phyloP scores from a whole-genome alignment of 1,140 invertebrate species.

The Dryas iulia region DNA sequence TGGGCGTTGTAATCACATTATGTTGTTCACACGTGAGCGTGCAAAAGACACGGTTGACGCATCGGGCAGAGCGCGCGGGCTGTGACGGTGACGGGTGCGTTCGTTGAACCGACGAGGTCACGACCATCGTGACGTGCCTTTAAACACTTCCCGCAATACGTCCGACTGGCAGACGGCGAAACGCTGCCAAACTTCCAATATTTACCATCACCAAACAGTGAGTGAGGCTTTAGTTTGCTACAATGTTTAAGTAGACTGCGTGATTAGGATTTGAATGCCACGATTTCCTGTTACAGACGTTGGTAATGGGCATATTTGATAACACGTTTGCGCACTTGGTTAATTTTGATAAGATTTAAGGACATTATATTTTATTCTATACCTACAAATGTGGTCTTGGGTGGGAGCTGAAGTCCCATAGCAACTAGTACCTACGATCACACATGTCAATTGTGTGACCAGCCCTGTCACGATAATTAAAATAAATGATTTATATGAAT shows the following conservation, averaged over 20 bases:
- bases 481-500: neutral
- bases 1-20: constrained; percentile 6
- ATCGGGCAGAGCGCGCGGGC: constrained; percentile 40
- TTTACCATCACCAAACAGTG: constrained; percentile 12
- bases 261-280: neutral
- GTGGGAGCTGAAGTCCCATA: neutral
- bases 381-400: neutral
- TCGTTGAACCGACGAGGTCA: constrained; percentile 69
- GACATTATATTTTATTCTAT: no score
- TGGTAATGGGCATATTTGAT: no score
- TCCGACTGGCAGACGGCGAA: constrained; percentile 22
- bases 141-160: constrained; percentile 42
- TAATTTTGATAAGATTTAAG: no score
- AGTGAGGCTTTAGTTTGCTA: neutral
- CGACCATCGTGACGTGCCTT: constrained; percentile 57
- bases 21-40: constrained; percentile 25
- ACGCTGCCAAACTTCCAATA: constrained; percentile 25
- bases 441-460: neutral
- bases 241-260: neutral
- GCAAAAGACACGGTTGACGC: constrained; percentile 47
- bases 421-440: neutral
- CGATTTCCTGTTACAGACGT: neutral
- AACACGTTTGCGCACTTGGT: no score
- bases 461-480: neutral
- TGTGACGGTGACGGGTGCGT: constrained; percentile 55